phyloP scores from a whole-genome alignment of 2,113 vertebrate species.

The Sylvietta virens region DNA sequence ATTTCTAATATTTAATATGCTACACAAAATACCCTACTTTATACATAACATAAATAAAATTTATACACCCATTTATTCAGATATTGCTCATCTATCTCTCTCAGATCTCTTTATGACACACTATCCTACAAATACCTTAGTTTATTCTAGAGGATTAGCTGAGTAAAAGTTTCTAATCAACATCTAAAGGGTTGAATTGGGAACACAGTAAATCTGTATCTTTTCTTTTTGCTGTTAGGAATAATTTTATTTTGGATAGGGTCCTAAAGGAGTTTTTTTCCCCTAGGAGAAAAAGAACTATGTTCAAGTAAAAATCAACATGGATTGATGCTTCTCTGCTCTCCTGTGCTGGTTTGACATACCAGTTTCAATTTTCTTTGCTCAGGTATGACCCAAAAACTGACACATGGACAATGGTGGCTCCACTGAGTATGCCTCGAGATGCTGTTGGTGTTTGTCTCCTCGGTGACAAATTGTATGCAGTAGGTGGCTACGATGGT shows the following conservation, averaged over 20 bases:
- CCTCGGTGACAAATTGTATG: conserved; percentile 77
- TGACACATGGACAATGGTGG: conserved; percentile 80
- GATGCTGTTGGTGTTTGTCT: conserved; percentile 81
- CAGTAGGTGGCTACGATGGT: conserved; percentile 80
- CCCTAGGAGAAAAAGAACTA: background rate
- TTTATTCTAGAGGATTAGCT: background rate
- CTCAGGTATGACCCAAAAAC: conserved; percentile 80
- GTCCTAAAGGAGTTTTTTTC: background rate
- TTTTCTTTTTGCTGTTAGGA: background rate
- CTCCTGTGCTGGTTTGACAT: no score
- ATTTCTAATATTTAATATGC: background rate
- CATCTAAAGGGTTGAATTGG: background rate
- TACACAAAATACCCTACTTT: background rate
- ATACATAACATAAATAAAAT: background rate
- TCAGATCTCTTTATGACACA: background rate
- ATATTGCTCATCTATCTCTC: background rate
- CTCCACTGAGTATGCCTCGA: conserved; percentile 77
- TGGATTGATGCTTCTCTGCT: background rate
- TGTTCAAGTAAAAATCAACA: background rate
- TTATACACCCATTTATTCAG: background rate
- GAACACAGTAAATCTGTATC: background rate
- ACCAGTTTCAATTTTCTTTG: background rate
- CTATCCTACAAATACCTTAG: background rate
- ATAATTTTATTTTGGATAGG: background rate
- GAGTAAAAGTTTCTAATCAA: background rate